Evolutionary conservation across 2,888 invertebrate species (phyloP).

Genomic region (Xylocampa areola): DNA sequence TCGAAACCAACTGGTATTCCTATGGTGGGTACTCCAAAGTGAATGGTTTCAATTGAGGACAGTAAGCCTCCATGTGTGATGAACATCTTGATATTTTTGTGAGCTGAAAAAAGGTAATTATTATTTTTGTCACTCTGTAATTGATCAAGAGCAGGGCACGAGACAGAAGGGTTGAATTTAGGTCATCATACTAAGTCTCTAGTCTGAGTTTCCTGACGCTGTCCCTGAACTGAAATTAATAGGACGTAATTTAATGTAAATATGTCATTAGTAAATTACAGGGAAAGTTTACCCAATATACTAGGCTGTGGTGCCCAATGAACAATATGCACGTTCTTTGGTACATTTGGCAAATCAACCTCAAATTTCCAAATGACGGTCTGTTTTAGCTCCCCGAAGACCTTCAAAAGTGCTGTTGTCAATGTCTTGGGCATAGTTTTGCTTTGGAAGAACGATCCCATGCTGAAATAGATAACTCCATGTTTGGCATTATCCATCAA

Average conservation of each 20-base stretch:
- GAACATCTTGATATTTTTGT: conserved; percentile 68
- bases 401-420: conserved; percentile 63
- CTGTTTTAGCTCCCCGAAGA: conserved; percentile 73
- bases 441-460: conserved; percentile 74
- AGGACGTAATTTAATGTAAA: too few species aligned
- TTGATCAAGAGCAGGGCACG: too few species aligned
- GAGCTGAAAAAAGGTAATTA: conserved; percentile 61
- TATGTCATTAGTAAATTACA: too few species aligned
- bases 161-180: too few species aligned
- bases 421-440: conserved; percentile 67
- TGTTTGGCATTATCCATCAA: conserved; percentile 73
- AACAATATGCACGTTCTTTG: conserved; percentile 74
- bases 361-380: conserved; percentile 82
- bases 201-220: too few species aligned
- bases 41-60: conserved; percentile 70
- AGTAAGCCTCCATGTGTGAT: conserved; percentile 73
- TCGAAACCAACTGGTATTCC: conserved; percentile 73
- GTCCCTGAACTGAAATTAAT: too few species aligned
- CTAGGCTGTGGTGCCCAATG: conserved; percentile 81
- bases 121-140: too few species aligned
- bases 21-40: conserved; percentile 72
- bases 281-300: conserved; percentile 79
- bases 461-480: conserved; percentile 79
- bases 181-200: too few species aligned
- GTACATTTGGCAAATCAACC: conserved; percentile 65